Evolutionary conservation across 2,888 invertebrate species (phyloP).

Genomic region (Cataglyphis rosenhaueri): DNA sequence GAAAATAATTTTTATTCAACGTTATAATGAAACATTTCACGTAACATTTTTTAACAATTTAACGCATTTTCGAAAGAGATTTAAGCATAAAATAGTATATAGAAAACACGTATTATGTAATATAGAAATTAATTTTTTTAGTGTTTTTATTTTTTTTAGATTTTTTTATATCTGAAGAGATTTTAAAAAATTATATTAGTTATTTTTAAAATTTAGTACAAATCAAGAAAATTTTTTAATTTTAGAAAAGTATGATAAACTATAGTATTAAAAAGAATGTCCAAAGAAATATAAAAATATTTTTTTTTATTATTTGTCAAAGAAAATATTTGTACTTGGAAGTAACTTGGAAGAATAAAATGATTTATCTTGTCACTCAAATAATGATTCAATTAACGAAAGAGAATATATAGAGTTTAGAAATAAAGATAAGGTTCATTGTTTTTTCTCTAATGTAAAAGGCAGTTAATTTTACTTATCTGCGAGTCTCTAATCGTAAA

Average conservation of each 20-base stretch:
- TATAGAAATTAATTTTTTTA: not conserved
- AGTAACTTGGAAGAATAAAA: conserved; percentile 1
- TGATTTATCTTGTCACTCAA: conserved; percentile 10
- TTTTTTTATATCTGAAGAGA: not conserved
- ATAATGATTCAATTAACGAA: conserved; percentile 23
- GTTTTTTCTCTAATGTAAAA: not conserved
- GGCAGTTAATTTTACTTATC: conserved; percentile 7
- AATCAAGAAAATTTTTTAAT: not conserved
- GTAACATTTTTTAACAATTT: conserved; percentile 3
- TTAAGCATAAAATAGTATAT: not conserved
- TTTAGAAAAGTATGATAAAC: not conserved
- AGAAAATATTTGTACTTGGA: not conserved
- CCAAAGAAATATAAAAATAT: not conserved
- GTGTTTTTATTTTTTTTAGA: not conserved
- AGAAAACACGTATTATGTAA: not conserved
- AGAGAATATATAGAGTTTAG: conserved; percentile 15
- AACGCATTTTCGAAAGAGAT: not conserved
- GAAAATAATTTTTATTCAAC: not conserved
- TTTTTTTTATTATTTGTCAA: not conserved
- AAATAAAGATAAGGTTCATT: conserved; percentile 6
- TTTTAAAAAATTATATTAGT: not conserved
- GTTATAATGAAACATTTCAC: not conserved
- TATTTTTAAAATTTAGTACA: not conserved
- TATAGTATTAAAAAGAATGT: not conserved
- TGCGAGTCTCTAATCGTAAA: conserved; percentile 20